phyloP scores from a whole-genome alignment of 92 coral and sea anemone genomes.

The Heteractis magnifica region DNA sequence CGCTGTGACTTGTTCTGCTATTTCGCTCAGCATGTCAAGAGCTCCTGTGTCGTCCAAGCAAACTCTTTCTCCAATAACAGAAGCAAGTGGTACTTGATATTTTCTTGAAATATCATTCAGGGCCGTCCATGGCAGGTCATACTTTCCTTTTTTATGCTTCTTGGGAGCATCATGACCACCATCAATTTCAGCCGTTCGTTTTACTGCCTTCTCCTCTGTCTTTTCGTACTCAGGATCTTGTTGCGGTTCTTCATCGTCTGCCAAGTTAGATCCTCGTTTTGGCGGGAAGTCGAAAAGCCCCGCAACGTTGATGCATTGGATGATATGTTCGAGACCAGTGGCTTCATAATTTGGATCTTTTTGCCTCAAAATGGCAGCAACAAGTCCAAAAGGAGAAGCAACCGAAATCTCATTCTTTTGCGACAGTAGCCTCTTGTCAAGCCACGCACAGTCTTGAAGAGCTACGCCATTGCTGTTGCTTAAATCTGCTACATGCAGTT shows the following conservation, averaged over 20 bases:
- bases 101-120: neutral
- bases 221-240: neutral
- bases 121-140: constrained; percentile 1
- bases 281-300: constrained; percentile 8
- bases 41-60: neutral
- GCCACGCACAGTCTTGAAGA: neutral
- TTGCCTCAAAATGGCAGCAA: constrained; percentile 3
- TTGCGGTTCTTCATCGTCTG: neutral
- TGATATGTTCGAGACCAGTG: neutral
- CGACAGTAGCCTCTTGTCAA: neutral
- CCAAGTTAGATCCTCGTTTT: neutral
- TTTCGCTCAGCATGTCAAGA: constrained; percentile 13
- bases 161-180: neutral
- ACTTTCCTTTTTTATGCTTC: neutral
- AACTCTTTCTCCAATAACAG: constrained; percentile 6
- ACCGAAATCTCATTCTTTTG: neutral
- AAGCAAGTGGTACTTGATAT: constrained; percentile 5
- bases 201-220: neutral
- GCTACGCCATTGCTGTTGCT: neutral
- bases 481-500: neutral
- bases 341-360: neutral
- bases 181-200: neutral
- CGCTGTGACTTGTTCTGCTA: constrained; percentile 15
- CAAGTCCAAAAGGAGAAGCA: constrained; percentile 15
- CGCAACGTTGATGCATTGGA: neutral